phyloP scores from a whole-genome alignment of 2,797 vertebrate species.

The Enteromius unitaeniatus region DNA sequence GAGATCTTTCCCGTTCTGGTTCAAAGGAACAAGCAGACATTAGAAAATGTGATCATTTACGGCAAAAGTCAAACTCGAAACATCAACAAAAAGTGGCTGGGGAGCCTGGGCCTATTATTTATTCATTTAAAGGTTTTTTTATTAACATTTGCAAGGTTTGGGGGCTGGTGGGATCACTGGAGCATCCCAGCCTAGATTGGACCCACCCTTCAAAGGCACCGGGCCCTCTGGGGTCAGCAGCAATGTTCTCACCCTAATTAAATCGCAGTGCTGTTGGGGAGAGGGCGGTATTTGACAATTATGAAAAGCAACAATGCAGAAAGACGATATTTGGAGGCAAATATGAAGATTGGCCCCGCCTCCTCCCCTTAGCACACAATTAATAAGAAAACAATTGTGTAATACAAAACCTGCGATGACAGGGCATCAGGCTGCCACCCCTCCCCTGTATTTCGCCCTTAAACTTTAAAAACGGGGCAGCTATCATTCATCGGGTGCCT shows the following conservation, averaged over 20 bases:
- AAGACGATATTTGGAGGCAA: conserved; percentile 84
- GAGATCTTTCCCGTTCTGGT: conserved; percentile 21
- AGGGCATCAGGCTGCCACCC: conserved; percentile 75
- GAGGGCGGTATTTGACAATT: conserved; percentile 82
- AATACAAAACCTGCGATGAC: conserved; percentile 70
- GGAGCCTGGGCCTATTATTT: conserved; percentile 30
- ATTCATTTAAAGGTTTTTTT: conserved; percentile 38
- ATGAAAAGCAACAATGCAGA: conserved; percentile 94
- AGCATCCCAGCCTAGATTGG: conserved; percentile 61
- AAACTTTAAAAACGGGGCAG: conserved; percentile 52
- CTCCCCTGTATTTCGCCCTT: conserved; percentile 67
- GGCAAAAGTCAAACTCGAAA: conserved; percentile 20
- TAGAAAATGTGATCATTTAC: conserved; percentile 27
- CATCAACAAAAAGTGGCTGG: conserved; percentile 25
- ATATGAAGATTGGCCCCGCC: conserved; percentile 79
- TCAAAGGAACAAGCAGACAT: conserved; percentile 51
- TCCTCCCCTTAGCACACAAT: conserved; percentile 70
- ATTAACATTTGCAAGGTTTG: conserved; percentile 36
- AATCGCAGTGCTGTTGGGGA: conserved; percentile 68
- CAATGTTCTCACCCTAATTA: conserved; percentile 77
- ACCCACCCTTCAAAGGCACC: conserved; percentile 67
- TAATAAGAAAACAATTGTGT: conserved; percentile 70
- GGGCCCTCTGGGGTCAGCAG: conserved; percentile 73
- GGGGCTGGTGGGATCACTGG: conserved; percentile 54
- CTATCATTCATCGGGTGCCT: conserved; percentile 40